Conservation (phyloP, 2,888 invertebrate species). For the Trachelus troglodyta region DNA sequence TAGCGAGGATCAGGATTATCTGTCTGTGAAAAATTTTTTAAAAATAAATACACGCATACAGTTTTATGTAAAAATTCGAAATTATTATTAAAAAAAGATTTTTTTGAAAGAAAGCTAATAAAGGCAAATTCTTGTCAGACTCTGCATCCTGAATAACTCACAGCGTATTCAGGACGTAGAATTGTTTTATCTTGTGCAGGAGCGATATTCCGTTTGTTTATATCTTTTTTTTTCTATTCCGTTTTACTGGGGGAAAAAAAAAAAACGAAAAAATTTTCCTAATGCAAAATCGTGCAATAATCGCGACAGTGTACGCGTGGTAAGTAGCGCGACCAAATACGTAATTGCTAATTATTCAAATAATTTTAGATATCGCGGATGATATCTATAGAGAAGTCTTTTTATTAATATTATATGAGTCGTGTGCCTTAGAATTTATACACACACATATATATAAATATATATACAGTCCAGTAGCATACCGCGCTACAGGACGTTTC, state of each 20-base stretch:
- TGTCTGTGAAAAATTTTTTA: background rate
- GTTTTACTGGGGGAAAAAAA: background rate
- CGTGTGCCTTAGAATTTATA: background rate
- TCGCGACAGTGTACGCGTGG: background rate
- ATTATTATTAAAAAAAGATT: too few species aligned
- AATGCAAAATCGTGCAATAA: background rate
- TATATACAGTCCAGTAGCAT: slow-evolving; percentile 19
- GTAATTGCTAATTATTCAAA: slow-evolving; percentile 1
- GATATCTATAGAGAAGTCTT: background rate
- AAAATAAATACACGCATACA: background rate
- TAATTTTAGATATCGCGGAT: background rate
- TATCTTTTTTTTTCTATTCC: slow-evolving; percentile 5
- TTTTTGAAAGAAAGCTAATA: too few species aligned
- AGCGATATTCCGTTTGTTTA: background rate
- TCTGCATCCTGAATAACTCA: background rate
- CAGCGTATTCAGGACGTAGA: background rate
- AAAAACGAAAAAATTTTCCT: background rate
- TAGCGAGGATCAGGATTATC: background rate
- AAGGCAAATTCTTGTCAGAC: too few species aligned
- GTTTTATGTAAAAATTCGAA: too few species aligned
- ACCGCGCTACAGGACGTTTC: background rate
- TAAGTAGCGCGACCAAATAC: background rate
- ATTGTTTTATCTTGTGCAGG: background rate
- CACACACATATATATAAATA: slow-evolving; percentile 20
- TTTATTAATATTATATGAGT: slow-evolving; percentile 2